Conservation (phyloP, 2,113 vertebrate species). For the Butorides virescens region DNA sequence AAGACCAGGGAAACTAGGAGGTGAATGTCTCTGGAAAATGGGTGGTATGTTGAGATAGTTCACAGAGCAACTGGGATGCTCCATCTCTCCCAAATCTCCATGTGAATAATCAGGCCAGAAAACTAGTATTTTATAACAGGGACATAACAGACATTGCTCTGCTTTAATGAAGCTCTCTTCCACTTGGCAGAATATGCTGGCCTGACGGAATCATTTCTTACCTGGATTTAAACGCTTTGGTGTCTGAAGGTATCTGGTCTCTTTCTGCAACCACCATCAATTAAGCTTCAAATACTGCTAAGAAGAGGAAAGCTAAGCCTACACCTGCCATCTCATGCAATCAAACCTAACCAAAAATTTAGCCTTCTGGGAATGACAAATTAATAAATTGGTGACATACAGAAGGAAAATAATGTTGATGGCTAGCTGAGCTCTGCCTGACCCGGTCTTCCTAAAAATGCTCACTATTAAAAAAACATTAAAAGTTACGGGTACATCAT, state of each 20-base stretch:
- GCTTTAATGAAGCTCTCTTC: background rate
- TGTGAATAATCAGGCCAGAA: background rate
- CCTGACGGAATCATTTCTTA: background rate
- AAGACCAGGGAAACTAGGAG: background rate
- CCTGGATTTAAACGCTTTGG: background rate
- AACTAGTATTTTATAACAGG: background rate
- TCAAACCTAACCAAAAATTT: background rate
- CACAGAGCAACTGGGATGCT: background rate
- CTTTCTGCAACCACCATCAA: background rate
- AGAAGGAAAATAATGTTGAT: background rate
- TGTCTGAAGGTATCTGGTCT: background rate
- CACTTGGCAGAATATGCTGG: background rate
- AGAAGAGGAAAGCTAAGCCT: background rate
- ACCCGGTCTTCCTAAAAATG: background rate
- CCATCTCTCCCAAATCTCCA: background rate
- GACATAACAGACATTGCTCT: background rate
- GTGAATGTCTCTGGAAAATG: background rate
- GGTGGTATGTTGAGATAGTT: background rate
- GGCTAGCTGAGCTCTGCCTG: background rate
- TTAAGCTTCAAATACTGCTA: background rate
- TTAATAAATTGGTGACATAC: background rate
- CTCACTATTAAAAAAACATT: background rate
- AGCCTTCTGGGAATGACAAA: background rate
- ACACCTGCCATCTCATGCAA: background rate
- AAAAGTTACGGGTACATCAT: accelerated